Base-by-base conservation (phyloP, 2,797 vertebrate genomes). In the Mormyrus hasselquistii region DNA sequence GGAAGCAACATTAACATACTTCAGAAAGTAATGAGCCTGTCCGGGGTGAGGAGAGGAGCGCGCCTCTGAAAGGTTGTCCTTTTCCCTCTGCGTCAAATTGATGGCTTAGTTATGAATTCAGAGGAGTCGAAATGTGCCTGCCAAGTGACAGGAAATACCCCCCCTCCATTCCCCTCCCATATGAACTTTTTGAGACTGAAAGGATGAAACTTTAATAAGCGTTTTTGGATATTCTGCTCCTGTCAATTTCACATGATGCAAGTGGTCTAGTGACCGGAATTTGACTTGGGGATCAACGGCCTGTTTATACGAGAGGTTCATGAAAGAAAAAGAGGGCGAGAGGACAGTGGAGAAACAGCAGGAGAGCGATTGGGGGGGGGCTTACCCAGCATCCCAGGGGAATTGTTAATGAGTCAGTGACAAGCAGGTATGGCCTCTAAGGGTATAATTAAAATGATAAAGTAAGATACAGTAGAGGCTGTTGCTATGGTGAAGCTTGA, bases 241-340 rank as follows among this genome's bases (percentile, higher is more conserved):
- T 85, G 90, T 93, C 91, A 88, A 89, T 92, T 92, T 90, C 88
- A 86, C 89, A 92, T 91, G 90, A 92, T 90, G 91, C 91, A 90
- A 90, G 91, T 25, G 90, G 92, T 94, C 57, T 91, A 90, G 91
- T 95, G 95, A 95, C 95, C 94, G 93, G 91, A 94, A 94, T 94
- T 95, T 95, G 95, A 96, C 95, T 95, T 93, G 90, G 22, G 79
- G 62, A 93, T 93, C 91, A 93, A 94, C 93, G 93, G 93, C 91
- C 91, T 92, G 90, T 47, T 69, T 89, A 93, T 94, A 94, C 91
- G 93, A 94, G 90, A 41, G 89, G 91, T 92, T 95, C 91, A 89
- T 91, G 92, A 91, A 89, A 89, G 29, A 87, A 91, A 90, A 83
- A 90, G 88, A 86, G 88, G 59, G 84, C 41, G 41, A 3, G 41